Evolutionary conservation across 2,113 vertebrate species (phyloP).

Genomic region (Lontra canadensis): DNA sequence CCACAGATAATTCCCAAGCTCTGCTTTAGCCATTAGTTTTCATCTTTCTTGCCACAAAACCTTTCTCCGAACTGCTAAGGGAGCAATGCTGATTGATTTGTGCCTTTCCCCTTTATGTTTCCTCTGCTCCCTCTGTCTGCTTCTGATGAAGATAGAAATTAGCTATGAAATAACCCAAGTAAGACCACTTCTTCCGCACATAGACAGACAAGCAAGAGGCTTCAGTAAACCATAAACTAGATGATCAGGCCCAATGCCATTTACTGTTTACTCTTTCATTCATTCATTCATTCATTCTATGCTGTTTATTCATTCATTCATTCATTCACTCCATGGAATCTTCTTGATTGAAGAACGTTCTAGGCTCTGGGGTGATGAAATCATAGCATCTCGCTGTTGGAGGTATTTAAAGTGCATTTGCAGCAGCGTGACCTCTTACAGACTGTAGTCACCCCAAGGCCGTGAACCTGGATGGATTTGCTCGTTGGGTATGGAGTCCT

Average conservation of each 20-base stretch:
- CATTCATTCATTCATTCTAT: background rate
- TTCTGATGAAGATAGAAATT: slow-evolving; percentile 56
- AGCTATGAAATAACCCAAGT: slow-evolving; percentile 46
- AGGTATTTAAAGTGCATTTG: background rate
- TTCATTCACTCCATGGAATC: background rate
- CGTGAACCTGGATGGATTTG: background rate
- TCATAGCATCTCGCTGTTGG: slow-evolving; percentile 7
- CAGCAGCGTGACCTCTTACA: background rate
- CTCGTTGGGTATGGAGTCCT: background rate
- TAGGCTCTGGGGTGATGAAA: background rate
- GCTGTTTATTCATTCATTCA: background rate
- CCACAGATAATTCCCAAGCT: slow-evolving; percentile 25
- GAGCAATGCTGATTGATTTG: slow-evolving; percentile 32
- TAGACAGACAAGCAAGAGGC: slow-evolving; percentile 50
- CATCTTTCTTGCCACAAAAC: background rate
- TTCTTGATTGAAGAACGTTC: background rate
- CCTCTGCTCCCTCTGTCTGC: background rate
- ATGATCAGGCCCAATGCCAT: background rate
- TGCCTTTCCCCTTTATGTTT: slow-evolving; percentile 21
- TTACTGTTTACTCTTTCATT: background rate
- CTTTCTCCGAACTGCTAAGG: background rate
- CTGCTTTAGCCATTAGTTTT: slow-evolving; percentile 8
- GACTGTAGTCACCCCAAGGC: background rate
- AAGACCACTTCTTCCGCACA: slow-evolving; percentile 42
- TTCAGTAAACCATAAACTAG: slow-evolving; percentile 19